Evolutionary conservation across 2,888 invertebrate genomes (phyloP), one percentile per base, ranked within the genome.

Genomic region (Stomorhina lunata): DNA sequence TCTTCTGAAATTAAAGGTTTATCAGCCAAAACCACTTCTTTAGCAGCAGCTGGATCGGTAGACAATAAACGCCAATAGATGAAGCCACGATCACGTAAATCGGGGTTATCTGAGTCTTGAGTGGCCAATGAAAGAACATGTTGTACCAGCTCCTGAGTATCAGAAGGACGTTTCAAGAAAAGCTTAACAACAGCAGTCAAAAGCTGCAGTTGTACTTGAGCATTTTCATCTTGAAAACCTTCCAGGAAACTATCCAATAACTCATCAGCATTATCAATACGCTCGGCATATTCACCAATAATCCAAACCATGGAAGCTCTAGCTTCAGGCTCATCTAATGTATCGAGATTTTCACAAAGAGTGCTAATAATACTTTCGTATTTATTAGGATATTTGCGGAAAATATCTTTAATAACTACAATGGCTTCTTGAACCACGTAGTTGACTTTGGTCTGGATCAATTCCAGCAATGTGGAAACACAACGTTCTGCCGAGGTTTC

Each of bases 371-470:
- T 99, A 91, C 98, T 99, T 92, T 99, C 99, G 90, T 99, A 99
- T 91, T 99, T 99, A 92, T 99, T 99, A 9, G 99, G 99, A 92
- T 99, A 99, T 91, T 99, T 97, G 73, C 97, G 93, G 93, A 98
- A 98, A 84, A 98, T 98, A 89, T 98, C 98, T 92, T 99, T 99
- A 89, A 99, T 99, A 22, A 99, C 99, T 10, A 99, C 99, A 84
- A 99, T 99, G 0, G 99, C 99, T 90, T 99, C 99, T 91, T 99
- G 99, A 0, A 99, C 99, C 15, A 99, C 99, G 90, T 99, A 99
- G 93, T 99, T 99, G 20, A 97, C 99, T 92, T 99, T 99, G 0
- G 99, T 99, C 92, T 99, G 99, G 89, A 99, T 99, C 72, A 99
- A 93, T 91, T 99, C 99, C 22, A 99, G 92, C 7, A 99, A 93